Evolutionary conservation across 2,797 vertebrate species (phyloP).

Genomic region (Notolepis coatsorum): DNA sequence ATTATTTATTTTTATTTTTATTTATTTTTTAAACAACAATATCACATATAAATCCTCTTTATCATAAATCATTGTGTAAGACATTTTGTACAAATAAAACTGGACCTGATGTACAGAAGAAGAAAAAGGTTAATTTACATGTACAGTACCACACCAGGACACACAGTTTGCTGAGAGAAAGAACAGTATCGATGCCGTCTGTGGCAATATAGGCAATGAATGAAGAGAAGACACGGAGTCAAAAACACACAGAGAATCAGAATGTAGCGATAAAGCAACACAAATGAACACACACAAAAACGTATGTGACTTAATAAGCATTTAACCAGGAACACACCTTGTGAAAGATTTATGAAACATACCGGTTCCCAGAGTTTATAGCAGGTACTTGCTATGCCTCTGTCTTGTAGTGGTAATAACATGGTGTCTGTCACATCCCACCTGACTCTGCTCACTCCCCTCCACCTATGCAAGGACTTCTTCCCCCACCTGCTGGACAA

Average conservation of each 20-base stretch:
- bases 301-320: slow-evolving; percentile 18
- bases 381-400: background rate
- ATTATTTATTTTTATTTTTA: slow-evolving; percentile 9
- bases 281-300: slow-evolving; percentile 43
- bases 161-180: slow-evolving; percentile 75
- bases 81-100: slow-evolving; percentile 79
- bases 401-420: background rate
- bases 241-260: slow-evolving; percentile 18
- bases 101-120: slow-evolving; percentile 61
- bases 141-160: slow-evolving; percentile 73
- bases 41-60: slow-evolving; percentile 75
- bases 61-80: slow-evolving; percentile 77
- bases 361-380: background rate
- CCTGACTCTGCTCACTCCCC: too few relatives aligned
- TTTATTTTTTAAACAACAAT: slow-evolving; percentile 72
- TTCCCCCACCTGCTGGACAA: too few relatives aligned
- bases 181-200: slow-evolving; percentile 81
- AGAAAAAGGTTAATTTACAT: slow-evolving; percentile 69
- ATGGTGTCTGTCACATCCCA: too few relatives aligned
- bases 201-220: slow-evolving; percentile 80
- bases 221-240: slow-evolving; percentile 41
- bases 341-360: slow-evolving; percentile 52
- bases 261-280: slow-evolving; percentile 26
- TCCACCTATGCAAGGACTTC: too few relatives aligned
- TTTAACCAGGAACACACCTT: slow-evolving; percentile 56